Conservation (phyloP, 92 coral and sea anemone genomes). For the Parazoanthus darwini region DNA sequence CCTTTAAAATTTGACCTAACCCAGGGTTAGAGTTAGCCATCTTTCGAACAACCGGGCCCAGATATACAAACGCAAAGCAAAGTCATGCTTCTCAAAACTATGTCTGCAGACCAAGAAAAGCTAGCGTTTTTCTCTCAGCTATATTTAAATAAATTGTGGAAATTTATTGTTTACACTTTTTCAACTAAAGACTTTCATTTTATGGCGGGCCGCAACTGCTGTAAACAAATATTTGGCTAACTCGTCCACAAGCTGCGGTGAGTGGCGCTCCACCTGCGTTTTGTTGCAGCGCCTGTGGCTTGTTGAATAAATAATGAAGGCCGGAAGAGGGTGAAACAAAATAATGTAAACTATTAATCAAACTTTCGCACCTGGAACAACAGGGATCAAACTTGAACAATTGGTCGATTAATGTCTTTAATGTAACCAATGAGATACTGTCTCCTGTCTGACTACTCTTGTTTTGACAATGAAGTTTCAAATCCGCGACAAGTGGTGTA, state of each 20-base stretch:
- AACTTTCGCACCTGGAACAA: constrained; percentile 29
- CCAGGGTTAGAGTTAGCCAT: no score
- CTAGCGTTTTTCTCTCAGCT: neutral
- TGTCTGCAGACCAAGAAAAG: neutral
- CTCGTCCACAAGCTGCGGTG: neutral
- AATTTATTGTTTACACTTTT: neutral
- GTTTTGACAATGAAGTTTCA: neutral
- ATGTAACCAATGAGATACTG: constrained; percentile 5
- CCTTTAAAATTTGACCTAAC: no score
- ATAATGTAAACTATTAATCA: constrained; percentile 20
- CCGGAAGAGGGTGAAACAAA: constrained; percentile 7
- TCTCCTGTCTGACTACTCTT: neutral
- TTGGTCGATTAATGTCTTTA: neutral
- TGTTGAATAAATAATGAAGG: constrained; percentile 14
- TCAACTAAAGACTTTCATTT: neutral
- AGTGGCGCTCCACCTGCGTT: constrained; percentile 10
- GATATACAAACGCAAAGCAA: neutral
- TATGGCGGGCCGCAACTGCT: neutral
- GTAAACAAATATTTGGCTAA: constrained; percentile 16
- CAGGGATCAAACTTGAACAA: constrained; percentile 14
- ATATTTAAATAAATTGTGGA: neutral
- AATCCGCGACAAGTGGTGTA: neutral
- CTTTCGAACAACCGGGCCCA: no score
- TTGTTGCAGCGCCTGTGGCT: constrained; percentile 8
- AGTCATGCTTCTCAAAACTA: neutral